Evolutionary conservation across 2,888 invertebrate species (phyloP).

Genomic region (Charanyca ferruginea): DNA sequence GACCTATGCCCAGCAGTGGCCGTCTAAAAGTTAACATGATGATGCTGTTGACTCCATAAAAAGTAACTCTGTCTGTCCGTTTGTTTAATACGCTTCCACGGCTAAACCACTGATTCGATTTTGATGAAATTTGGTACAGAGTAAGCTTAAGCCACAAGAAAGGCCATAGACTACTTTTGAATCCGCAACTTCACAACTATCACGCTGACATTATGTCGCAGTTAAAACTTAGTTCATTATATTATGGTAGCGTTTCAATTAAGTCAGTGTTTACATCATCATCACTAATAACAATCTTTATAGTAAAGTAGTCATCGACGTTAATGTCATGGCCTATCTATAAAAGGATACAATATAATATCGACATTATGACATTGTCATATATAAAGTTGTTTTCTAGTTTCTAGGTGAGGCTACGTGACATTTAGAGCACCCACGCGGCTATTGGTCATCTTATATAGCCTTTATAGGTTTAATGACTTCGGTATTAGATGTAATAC

Average conservation of each 20-base stretch:
- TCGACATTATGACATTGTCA: slow-evolving; percentile 26
- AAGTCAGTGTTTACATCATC: slow-evolving; percentile 37
- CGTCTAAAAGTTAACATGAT: too few species aligned
- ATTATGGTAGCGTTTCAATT: slow-evolving; percentile 29
- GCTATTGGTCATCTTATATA: slow-evolving; percentile 31
- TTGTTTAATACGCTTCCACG: too few species aligned
- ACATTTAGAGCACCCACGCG: slow-evolving; percentile 54
- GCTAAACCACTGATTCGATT: too few species aligned
- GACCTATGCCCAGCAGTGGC: too few species aligned
- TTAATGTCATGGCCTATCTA: slow-evolving; percentile 50
- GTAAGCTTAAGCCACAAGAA: too few species aligned
- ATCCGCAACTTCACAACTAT: too few species aligned
- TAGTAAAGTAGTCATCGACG: slow-evolving; percentile 8
- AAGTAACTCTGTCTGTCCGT: too few species aligned
- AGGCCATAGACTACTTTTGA: too few species aligned
- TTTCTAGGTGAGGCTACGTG: slow-evolving; percentile 21
- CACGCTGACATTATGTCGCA: too few species aligned
- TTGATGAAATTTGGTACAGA: too few species aligned
- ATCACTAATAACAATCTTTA: slow-evolving; percentile 33
- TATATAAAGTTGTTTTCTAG: slow-evolving; percentile 35
- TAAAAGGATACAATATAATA: slow-evolving; percentile 39
- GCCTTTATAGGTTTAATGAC: slow-evolving; percentile 31
- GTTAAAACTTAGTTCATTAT: too few species aligned
- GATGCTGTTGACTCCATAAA: too few species aligned
- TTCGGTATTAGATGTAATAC: background rate